A percentile compares a stretch with the other conserved stretches of the same genome.
Evolutionary conservation across 2,888 invertebrate species (phyloP).

Genomic region (Sepiola atlantica): DNA sequence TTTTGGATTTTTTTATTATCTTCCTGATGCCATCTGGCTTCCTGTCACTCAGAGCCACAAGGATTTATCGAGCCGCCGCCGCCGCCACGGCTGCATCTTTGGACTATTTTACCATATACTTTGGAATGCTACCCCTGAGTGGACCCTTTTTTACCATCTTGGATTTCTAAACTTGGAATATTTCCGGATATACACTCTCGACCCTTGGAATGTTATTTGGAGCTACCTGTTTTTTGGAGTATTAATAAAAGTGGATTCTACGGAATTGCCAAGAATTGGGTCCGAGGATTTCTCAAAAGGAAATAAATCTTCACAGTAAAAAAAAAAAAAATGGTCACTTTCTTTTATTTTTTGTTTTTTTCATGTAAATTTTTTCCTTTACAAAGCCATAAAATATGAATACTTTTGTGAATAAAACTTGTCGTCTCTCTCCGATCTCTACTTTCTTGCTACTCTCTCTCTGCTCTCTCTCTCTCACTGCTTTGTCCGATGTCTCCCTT

Average conservation of each 20-base stretch:
- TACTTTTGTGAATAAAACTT: no score
- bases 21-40: background rate
- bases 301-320: background rate
- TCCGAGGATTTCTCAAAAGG: background rate
- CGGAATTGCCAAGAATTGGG: background rate
- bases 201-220: background rate
- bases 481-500: no score
- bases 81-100: background rate
- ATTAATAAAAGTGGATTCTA: background rate
- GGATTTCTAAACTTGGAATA: slow-evolving; percentile 32
- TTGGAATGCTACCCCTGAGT: slow-evolving; percentile 11
- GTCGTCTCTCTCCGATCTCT: no score
- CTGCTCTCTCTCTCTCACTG: no score
- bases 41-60: background rate
- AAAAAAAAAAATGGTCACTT: no score
- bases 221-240: background rate
- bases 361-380: background rate
- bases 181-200: background rate
- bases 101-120: slow-evolving; percentile 11
- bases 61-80: background rate
- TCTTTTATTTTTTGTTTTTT: background rate
- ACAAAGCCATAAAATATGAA: no score
- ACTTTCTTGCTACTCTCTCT: no score
- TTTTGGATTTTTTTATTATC: background rate
- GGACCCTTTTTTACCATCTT: background rate